Evolutionary conservation across 2,113 vertebrate species (phyloP), one percentile per base, ranked within the genome.

Genomic region (Ammodytes dubius): DNA sequence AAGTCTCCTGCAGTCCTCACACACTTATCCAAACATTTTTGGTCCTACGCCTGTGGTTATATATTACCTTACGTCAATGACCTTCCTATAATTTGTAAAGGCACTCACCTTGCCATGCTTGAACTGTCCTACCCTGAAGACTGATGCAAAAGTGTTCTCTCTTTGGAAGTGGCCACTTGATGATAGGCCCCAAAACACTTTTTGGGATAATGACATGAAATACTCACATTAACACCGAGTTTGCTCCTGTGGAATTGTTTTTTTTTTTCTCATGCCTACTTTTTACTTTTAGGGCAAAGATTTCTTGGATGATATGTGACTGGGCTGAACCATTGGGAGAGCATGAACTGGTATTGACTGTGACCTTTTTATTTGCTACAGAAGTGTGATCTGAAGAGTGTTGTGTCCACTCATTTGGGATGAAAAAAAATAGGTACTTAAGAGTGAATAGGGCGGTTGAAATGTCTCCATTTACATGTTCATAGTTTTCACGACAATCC

Each of bases 401-500:
- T 76, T 73, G 77, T 74, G 70, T 88, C 70, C 78, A 61, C 64
- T 87, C 65, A 88, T 81, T 89, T 90, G 92, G 91, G 87, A 91
- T 89, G 81, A 86, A 71, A 81, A 70, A 81, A 78, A 87, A 87
- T 70, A 88, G 90, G 92, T 93, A 92, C 91, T 92, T 40, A 12
- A 79, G 73, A 86, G 73, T 82, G 84, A 92, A 82, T 53, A 87
- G 89, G 85, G 89, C 83, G 87, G 81, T 86, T 85, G 59, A 92
- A 77, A 79, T 83, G 70, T 86, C 76, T 79, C 84, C 87, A 83
- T 80, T 74, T 87, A 86, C 77, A 81, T 83, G 74, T 87, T 83
- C 81, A 80, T 89, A 87, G 70, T 91, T 92, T 84, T 94, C 93
- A 95, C 70, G 95, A 96, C 95, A 96, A 96, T 96, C 95, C 89